A percentile compares a stretch with the other conserved stretches of the same genome.
Conservation (phyloP, 2,113 vertebrate species). For the Microtus pennsylvanicus region DNA sequence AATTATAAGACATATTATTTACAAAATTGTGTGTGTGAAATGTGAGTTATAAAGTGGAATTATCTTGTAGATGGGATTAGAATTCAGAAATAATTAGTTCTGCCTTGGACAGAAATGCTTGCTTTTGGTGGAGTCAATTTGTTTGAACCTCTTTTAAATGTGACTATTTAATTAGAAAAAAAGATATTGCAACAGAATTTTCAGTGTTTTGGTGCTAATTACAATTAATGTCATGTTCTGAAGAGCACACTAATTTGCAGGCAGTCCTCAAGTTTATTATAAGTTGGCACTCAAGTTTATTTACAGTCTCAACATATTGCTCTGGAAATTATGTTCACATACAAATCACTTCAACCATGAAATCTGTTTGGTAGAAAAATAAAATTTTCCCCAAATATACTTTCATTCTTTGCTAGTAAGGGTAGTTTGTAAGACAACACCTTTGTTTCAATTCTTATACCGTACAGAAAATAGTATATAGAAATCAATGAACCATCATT, state of each 20-base stretch:
- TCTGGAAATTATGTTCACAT: background rate
- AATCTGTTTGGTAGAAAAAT: conserved; percentile 1
- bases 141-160: conserved; percentile 30
- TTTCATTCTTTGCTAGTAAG: background rate
- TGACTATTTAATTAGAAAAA: background rate
- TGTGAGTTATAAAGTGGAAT: background rate
- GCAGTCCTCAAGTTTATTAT: background rate
- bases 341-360: background rate
- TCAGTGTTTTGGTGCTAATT: background rate
- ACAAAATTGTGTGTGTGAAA: background rate
- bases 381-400: background rate
- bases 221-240: background rate
- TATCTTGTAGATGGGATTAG: background rate
- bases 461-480: conserved; percentile 28
- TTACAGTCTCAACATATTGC: background rate
- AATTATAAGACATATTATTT: background rate
- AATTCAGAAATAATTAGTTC: conserved; percentile 2
- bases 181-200: background rate
- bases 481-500: conserved; percentile 15
- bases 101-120: background rate
- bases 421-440: background rate
- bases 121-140: background rate
- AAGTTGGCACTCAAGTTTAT: background rate
- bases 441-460: conserved; percentile 40
- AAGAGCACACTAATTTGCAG: background rate